Evolutionary conservation across 2,888 invertebrate genomes (phyloP), one percentile per base, ranked within the genome.

Genomic region (Zygothrica quintamaculata): DNA sequence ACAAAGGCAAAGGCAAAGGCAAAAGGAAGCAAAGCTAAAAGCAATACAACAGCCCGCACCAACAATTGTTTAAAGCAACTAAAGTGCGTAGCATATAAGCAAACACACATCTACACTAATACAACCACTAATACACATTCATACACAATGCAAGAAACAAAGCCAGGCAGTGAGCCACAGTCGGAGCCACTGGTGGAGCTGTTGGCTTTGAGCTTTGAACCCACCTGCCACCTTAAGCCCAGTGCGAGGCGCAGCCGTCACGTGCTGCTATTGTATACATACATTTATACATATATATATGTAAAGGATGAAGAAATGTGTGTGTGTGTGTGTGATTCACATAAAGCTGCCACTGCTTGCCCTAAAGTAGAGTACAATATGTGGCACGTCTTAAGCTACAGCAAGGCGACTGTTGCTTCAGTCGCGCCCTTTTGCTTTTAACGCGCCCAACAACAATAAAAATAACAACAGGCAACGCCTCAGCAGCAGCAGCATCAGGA

Each of bases 391-490:
- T 82, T 66, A 68, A 58, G 74, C 74, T 57, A 57, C 37, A 65
- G 68, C 60, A 48, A 9, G 25, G 44, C 61, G 84, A 77, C 85
- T 81, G 87, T 81, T 81, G 80, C 79, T 79, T 80, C 86, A 61
- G 74, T 62, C 67, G 74, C 72, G 84, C 84, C 86, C 84, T 76
- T n/a, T 69, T 73, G 84, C 84, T 60, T 72, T 82, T 77, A 77
- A 81, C 81, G 80, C 60, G 65, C 64, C 40, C 65, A 58, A 67
- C 78, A 78, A 76, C 64, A 71, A 72, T 70, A 74, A 59, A 58
- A 64, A 74, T 69, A 66, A 55, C 70, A 79, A 64, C 78, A 56
- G 56, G 46, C 65, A 50, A 52, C 50, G 40, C 52, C 62, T 2
- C n/a, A 9, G 1, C 29, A 29, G 9, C 56, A 53, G 40, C 52